Conservation (phyloP, 2,888 invertebrate species). For the Drosophila infuscata region DNA sequence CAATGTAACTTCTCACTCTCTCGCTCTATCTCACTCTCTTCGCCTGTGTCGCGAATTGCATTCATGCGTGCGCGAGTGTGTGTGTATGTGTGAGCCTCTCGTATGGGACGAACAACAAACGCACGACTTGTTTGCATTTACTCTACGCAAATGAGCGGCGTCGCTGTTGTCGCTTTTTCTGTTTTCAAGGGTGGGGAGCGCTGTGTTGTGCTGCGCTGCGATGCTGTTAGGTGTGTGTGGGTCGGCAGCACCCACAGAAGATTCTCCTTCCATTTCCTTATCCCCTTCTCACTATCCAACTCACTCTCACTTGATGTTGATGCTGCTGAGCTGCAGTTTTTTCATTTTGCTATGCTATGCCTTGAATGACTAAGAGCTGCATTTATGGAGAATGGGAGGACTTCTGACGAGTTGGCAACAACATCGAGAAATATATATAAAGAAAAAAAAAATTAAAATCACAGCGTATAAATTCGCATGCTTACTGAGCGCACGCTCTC, state of each 20-base stretch:
- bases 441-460: conserved; percentile 42
- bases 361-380: conserved; percentile 70
- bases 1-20: conserved; percentile 48
- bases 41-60: conserved; percentile 58
- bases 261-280: conserved; percentile 2
- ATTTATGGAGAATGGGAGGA: conserved; percentile 51
- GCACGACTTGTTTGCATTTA: conserved; percentile 75
- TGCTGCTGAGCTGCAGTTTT: conserved; percentile 55
- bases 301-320: conserved; percentile 71
- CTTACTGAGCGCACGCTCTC: conserved; percentile 55
- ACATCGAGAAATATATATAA: conserved; percentile 48
- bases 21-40: conserved; percentile 13
- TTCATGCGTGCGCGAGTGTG: conserved; percentile 66
- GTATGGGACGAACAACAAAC: conserved; percentile 55
- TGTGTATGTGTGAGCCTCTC: conserved; percentile 23
- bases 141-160: conserved; percentile 78
- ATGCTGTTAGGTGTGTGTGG: conserved; percentile 26
- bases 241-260: conserved; percentile 14
- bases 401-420: conserved; percentile 71
- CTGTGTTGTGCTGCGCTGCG: conserved; percentile 9
- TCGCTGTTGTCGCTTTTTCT: conserved; percentile 55
- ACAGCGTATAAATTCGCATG: conserved; percentile 67
- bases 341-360: conserved; percentile 51
- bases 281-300: conserved; percentile 40
- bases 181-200: conserved; percentile 56